Evolutionary conservation across 1,140 invertebrate genomes (phyloP).

Genomic region (Drosophila chauvacae): DNA sequence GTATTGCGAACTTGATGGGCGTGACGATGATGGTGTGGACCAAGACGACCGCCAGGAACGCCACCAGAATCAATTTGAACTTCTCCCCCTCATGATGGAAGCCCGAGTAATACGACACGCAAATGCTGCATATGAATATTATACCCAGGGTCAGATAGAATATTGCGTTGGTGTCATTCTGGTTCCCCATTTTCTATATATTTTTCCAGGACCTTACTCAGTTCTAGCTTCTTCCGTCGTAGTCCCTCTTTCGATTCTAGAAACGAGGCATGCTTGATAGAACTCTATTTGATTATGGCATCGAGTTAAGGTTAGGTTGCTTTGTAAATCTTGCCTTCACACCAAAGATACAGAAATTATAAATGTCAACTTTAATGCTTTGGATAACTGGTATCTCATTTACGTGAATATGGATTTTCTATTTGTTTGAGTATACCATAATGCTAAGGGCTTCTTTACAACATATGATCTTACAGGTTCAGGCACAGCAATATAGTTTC

Average conservation of each 20-base stretch:
- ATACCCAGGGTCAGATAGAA: constrained; percentile 14
- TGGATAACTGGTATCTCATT: not conserved
- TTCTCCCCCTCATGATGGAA: constrained; percentile 29
- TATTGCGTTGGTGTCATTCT: constrained; percentile 3
- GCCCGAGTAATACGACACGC: constrained; percentile 38
- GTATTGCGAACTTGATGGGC: constrained; percentile 31
- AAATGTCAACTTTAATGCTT: too few relatives aligned
- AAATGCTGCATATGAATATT: not conserved
- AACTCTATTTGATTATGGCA: not conserved
- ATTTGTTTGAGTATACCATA: not conserved
- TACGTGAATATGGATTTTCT: not conserved
- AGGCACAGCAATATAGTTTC: not conserved
- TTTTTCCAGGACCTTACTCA: too few relatives aligned
- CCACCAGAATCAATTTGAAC: constrained; percentile 32
- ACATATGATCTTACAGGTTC: not conserved
- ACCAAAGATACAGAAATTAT: not conserved
- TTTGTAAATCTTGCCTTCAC: not conserved
- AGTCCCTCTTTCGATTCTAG: not conserved
- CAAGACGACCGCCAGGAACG: constrained; percentile 4
- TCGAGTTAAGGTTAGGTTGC: too few relatives aligned
- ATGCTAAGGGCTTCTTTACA: not conserved
- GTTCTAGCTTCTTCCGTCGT: not conserved
- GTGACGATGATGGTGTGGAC: constrained; percentile 41
- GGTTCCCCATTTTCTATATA: constrained; percentile 1
- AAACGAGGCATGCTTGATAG: not conserved